phyloP scores from a whole-genome alignment of 2,797 vertebrate genomes.

The Protosalanx chinensis region DNA sequence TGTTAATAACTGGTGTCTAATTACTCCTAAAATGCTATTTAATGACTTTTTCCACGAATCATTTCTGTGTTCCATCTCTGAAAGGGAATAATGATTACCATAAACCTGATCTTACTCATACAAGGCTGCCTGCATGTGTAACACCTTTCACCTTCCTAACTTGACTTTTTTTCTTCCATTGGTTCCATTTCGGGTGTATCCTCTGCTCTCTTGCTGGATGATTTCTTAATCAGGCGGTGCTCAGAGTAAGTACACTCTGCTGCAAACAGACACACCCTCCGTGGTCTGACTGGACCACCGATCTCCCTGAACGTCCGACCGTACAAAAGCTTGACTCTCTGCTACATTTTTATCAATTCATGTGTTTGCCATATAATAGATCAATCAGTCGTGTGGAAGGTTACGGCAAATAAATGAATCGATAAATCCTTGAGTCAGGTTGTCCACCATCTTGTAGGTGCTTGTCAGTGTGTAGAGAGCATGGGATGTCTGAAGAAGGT shows the following conservation, averaged over 20 bases:
- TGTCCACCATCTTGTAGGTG: neutral
- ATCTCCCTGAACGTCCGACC: slow-evolving; percentile 14
- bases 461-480: slow-evolving; percentile 30
- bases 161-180: slow-evolving; percentile 37
- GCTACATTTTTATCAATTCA: slow-evolving; percentile 5
- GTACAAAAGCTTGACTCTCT: slow-evolving; percentile 28
- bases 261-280: slow-evolving; percentile 2
- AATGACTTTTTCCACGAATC: neutral
- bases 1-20: neutral
- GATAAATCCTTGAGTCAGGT: slow-evolving; percentile 2
- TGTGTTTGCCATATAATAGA: slow-evolving; percentile 6
- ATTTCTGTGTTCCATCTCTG: slow-evolving; percentile 1
- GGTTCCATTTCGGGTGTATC: slow-evolving; percentile 42
- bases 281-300: neutral
- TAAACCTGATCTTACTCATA: neutral
- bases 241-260: slow-evolving; percentile 64
- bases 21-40: slow-evolving; percentile 5
- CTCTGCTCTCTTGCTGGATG: slow-evolving; percentile 45
- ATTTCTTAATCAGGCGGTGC: slow-evolving; percentile 50
- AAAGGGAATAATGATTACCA: neutral
- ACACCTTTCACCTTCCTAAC: slow-evolving; percentile 45
- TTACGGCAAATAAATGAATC: slow-evolving; percentile 9
- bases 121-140: slow-evolving; percentile 7
- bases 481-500: slow-evolving; percentile 34
- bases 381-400: neutral